Percentiles rank a stretch among this genome's conserved stretches.
phyloP scores from a whole-genome alignment of 2,113 vertebrate genomes.

The Gallinago paraguaiae region DNA sequence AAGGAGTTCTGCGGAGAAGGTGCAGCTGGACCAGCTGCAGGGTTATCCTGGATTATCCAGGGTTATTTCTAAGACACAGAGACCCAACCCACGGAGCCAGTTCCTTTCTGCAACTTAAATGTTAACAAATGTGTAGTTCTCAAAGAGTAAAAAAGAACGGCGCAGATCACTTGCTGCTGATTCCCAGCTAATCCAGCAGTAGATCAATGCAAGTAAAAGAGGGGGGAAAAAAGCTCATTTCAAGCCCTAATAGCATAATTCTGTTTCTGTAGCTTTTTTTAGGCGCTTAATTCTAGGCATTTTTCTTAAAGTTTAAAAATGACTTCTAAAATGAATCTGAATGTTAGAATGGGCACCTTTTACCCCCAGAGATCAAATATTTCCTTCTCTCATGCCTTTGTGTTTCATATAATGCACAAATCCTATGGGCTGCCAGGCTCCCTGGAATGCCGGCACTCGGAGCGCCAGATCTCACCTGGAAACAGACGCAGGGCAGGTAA shows the following conservation, averaged over 20 bases:
- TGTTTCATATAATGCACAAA: neutral
- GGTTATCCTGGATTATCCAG: neutral
- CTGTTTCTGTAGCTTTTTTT: conserved; percentile 52
- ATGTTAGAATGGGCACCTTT: neutral
- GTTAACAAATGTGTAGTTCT: conserved; percentile 22
- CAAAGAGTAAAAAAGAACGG: neutral
- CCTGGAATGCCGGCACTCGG: neutral
- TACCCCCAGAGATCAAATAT: neutral
- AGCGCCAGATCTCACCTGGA: neutral
- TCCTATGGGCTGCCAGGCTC: neutral
- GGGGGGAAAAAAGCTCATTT: conserved; percentile 46
- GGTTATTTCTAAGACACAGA: neutral
- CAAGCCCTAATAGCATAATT: conserved; percentile 55
- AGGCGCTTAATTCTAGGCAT: conserved; percentile 62
- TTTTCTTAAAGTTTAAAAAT: conserved; percentile 63
- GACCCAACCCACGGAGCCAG: neutral
- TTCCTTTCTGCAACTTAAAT: neutral
- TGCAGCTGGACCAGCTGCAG: neutral
- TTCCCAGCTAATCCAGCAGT: neutral
- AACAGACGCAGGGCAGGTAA: neutral
- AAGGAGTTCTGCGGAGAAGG: neutral
- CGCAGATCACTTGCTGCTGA: neutral
- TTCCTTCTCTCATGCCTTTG: neutral
- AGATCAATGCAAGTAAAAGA: conserved; percentile 33
- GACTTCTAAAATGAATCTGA: conserved; percentile 25